Base-by-base conservation (phyloP, 2,888 invertebrate species). In the Amblyjoppa fuscipennis region DNA sequence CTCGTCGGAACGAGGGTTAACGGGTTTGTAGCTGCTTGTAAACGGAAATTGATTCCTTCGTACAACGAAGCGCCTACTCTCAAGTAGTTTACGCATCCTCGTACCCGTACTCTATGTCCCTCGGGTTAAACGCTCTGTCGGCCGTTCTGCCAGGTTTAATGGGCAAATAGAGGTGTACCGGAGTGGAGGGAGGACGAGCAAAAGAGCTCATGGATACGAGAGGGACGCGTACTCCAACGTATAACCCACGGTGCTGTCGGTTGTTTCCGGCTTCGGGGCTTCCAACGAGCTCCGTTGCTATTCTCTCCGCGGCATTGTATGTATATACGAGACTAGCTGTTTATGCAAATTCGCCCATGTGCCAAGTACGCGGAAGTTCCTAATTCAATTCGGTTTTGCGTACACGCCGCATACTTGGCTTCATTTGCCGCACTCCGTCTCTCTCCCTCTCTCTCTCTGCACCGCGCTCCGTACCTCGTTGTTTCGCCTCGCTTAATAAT, bases 331-430 rank as follows among this genome's bases (percentile, higher is more conserved):
- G n/a, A 71, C 66, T 61, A 51, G 49, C 78, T 82, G 89, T 91
- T 91, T 90, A 93, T 92, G 93, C 90, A 92, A 93, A 93, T 92
- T 91, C 87, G 78, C 87, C 90, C 89, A 91, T 92, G 91, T 91
- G 89, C 91, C 9, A 66, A 20, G 64, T 90, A 88, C 89, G 86
- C 87, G 90, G 88, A 91, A 92, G 89, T 93, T 92, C 89, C 91
- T 92, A 92, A 92, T 93, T 92, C 89, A 91, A 93, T 92, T 93
- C 89, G 90, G 91, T 91, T 92, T 92, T 91, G 90, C 89, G 90
- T 89, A 90, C 89, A 90, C 84, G 80, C 77, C 31, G 61, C 74
- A 69, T 78, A 82, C 69, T 81, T 78, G 74, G 68, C 74, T 64
- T 82, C 75, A n/a, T 68, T 56, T 25, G 75, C 75, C 64, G 34